Conservation (phyloP, 1,140 invertebrate genomes). For the Papilio polyxenes region DNA sequence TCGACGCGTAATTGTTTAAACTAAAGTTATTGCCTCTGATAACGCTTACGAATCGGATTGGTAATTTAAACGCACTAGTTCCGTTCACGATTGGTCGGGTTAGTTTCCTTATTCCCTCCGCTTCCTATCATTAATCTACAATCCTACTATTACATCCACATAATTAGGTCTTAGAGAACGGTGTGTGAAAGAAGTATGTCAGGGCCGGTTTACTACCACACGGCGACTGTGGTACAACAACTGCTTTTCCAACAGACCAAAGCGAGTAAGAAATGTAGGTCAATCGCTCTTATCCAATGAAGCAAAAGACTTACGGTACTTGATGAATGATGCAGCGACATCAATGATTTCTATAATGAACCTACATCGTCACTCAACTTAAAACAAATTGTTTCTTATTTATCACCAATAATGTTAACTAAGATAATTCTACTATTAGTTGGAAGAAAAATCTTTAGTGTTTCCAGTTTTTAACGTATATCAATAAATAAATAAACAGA, state of each 20-base stretch:
- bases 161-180: constrained; percentile 66
- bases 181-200: constrained; percentile 64
- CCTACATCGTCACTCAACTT: constrained; percentile 27
- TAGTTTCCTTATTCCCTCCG: constrained; percentile 53
- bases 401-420: constrained; percentile 49
- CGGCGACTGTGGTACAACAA: background rate
- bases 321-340: constrained; percentile 39
- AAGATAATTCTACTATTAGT: constrained; percentile 8
- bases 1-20: constrained; percentile 29
- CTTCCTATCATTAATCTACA: constrained; percentile 62
- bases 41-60: constrained; percentile 39
- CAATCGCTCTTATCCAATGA: constrained; percentile 54
- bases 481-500: background rate
- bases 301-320: constrained; percentile 47
- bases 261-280: constrained; percentile 51
- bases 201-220: constrained; percentile 56
- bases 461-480: background rate
- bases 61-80: constrained; percentile 39
- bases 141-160: constrained; percentile 48
- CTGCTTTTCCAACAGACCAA: constrained; percentile 54
- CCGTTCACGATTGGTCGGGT: constrained; percentile 50
- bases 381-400: background rate
- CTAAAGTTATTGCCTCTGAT: constrained; percentile 37
- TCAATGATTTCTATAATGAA: constrained; percentile 31
- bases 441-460: background rate